Conservation (phyloP, 2,888 invertebrate genomes). For the Nemoura dubitans region DNA sequence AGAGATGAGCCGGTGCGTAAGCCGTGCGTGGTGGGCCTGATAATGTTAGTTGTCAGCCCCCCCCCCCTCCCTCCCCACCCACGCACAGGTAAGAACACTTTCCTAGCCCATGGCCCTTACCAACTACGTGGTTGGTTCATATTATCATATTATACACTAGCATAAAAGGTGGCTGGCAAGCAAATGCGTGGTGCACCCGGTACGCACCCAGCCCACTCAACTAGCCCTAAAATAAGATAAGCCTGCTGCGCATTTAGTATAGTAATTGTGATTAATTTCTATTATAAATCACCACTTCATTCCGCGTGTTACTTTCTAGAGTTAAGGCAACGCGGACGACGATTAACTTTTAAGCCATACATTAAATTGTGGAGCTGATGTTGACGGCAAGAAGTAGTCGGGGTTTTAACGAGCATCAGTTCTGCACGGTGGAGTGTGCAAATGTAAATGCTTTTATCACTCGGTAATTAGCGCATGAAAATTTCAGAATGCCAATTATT, state of each 20-base stretch:
- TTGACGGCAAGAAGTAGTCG: not conserved
- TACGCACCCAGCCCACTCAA: not conserved
- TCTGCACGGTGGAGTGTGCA: not conserved
- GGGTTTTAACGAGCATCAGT: not conserved
- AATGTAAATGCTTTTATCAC: not conserved
- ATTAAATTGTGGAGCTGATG: not conserved
- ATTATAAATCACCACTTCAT: constrained; percentile 5
- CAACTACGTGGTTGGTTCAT: not conserved
- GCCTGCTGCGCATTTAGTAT: not conserved
- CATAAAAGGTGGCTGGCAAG: not conserved
- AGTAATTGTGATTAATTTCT: not conserved
- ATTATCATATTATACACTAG: not conserved
- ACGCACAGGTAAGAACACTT: not conserved
- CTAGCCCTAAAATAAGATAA: not conserved
- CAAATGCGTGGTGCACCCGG: not conserved
- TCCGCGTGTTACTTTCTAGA: not conserved
- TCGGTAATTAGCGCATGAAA: not conserved
- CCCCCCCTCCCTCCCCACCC: not conserved
- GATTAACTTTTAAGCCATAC: not conserved
- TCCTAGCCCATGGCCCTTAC: not conserved
- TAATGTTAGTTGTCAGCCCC: not conserved
- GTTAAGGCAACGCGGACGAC: not conserved
- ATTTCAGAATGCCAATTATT: not conserved
- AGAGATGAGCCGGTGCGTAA: not conserved
- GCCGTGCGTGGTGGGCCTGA: not conserved